Base-by-base conservation (phyloP, 2,113 vertebrate species). In the Tachuris rubrigastra region DNA sequence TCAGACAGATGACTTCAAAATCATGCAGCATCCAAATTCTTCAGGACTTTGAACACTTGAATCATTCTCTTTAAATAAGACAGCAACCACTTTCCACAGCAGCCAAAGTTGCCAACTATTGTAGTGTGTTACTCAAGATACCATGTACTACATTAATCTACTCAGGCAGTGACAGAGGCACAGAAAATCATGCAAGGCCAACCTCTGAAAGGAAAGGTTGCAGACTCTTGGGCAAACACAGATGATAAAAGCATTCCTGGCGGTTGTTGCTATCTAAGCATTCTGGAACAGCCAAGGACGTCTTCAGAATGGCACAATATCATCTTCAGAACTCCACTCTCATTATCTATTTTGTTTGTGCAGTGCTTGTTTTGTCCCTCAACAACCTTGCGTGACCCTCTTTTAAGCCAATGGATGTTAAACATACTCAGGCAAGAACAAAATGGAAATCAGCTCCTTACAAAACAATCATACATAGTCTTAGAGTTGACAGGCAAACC, bases 211-310 rank as follows among this genome's bases (percentile, higher is more conserved):
- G 87, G 72, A 95, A 86, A 94, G 95, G 85, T 89, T 96, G 92
- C 90, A 95, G 85, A 39, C 79, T 94, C 72, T 37, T 81, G 59
- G 85, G 72, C 90, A 96, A 97, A 78, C 65, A 68, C 4, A 14
- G 76, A 96, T 60, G 95, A 96, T 96, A 94, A 96, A 96, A 97
- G 93, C 95, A 94, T 96, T 96, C 90, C 92, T 93, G 93, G 79
- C 60, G 0, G 88, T 65, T 84, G 44, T 52, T 88, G 76, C 92
- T 96, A 87, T 96, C 88, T 94, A 92, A 94, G 79, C 60, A 24
- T 94, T 90, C 95, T 95, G 85, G 66, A 92, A 90, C 56, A 88
- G 90, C 87, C 93, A 96, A 97, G 96, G 96, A 96, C 95, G 31
- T 95, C 88, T 96, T 96, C 88, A 96, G 76, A 92, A 93, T 23